Percentiles rank a stretch among this genome's conserved stretches.
Evolutionary conservation across 2,888 invertebrate genomes (phyloP).

Genomic region (Holacanthella duospinosa): DNA sequence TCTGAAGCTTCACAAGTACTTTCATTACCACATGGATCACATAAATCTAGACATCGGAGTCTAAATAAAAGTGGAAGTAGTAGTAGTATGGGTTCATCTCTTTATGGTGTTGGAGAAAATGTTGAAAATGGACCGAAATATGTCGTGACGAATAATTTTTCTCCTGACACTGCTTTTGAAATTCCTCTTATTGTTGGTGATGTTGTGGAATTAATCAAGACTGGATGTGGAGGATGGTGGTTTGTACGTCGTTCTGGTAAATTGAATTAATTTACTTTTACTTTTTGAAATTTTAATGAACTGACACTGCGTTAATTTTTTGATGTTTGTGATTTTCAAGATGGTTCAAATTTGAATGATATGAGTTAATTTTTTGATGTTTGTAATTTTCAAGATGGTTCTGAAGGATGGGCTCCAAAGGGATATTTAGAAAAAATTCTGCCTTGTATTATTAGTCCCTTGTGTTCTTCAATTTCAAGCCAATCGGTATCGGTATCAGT

Average conservation of each 20-base stretch:
- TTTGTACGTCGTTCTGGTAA: constrained; percentile 56
- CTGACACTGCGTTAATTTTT: no score
- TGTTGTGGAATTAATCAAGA: constrained; percentile 75
- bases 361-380: no score
- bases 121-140: constrained; percentile 51
- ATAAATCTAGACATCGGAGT: not conserved
- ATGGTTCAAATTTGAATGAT: no score
- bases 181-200: constrained; percentile 84
- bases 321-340: no score
- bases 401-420: constrained; percentile 18
- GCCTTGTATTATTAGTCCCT: not conserved
- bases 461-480: not conserved
- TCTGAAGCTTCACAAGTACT: constrained; percentile 43
- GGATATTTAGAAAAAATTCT: not conserved
- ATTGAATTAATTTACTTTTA: not conserved
- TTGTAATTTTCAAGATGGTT: no score
- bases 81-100: constrained; percentile 10
- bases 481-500: not conserved
- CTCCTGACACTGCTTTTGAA: constrained; percentile 72
- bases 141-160: constrained; percentile 83
- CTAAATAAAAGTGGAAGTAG: constrained; percentile 3
- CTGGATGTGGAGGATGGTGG: constrained; percentile 95
- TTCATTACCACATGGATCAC: constrained; percentile 7
- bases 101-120: constrained; percentile 30
- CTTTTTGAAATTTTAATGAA: no score